Evolutionary conservation across 1,140 invertebrate species (phyloP).

Genomic region (Lanistes nyassanus): DNA sequence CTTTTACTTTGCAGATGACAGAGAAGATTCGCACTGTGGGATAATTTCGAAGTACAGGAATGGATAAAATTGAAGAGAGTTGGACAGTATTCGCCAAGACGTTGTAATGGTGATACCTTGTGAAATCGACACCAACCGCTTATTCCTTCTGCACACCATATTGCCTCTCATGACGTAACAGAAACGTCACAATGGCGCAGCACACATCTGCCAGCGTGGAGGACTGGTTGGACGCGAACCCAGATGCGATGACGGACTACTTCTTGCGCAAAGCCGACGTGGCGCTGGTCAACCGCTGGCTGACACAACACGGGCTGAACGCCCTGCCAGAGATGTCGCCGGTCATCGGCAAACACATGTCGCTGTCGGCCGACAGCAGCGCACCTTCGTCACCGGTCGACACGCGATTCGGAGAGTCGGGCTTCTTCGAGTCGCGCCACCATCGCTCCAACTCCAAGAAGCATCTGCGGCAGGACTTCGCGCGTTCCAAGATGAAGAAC

Average conservation of each 20-base stretch:
- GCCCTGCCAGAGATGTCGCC: constrained; percentile 60
- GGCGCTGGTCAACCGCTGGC: constrained; percentile 69
- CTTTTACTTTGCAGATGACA: neutral
- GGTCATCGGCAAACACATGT: constrained; percentile 38
- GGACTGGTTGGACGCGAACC: constrained; percentile 69
- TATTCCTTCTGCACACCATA: neutral
- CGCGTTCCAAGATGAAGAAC: constrained; percentile 68
- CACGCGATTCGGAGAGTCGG: constrained; percentile 33
- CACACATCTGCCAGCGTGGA: constrained; percentile 57
- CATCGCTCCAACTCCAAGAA: constrained; percentile 68
- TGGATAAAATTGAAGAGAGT: neutral
- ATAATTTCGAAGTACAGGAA: neutral
- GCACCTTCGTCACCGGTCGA: constrained; percentile 53
- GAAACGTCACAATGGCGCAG: neutral
- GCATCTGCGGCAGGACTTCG: constrained; percentile 70
- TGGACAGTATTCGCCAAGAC: too few species aligned
- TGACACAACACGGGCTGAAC: constrained; percentile 68
- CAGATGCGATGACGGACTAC: constrained; percentile 67
- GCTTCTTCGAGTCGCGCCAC: constrained; percentile 53
- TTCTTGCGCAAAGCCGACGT: constrained; percentile 69
- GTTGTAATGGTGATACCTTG: neutral
- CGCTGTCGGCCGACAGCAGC: constrained; percentile 39
- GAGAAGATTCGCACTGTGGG: neutral
- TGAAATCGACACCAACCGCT: neutral
- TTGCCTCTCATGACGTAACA: neutral